These are phyloP conservation scores for Amazona vittata DNA, from an alignment of 2,113 vertebrate species.

Conservation along the genomic window DNA sequence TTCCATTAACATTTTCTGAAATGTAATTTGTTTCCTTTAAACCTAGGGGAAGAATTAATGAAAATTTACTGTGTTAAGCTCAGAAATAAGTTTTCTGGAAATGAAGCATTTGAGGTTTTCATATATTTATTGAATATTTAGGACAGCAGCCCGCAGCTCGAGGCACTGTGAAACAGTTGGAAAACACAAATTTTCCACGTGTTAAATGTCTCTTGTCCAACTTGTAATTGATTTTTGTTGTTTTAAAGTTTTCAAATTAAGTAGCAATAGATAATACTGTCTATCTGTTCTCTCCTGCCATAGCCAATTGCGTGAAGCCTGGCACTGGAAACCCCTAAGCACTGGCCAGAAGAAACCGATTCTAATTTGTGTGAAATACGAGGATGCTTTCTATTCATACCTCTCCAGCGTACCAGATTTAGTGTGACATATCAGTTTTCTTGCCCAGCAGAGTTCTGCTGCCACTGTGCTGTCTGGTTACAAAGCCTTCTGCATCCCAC, in stretches of 20 bases:
- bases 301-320: not conserved
- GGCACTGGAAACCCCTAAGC: not conserved
- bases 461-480: not conserved
- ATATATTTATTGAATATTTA: constrained; percentile 26
- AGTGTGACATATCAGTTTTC: not conserved
- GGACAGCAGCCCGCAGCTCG: not conserved
- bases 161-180: not conserved
- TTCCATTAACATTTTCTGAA: constrained; percentile 32
- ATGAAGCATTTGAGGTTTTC: not conserved
- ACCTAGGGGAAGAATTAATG: constrained; percentile 59
- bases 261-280: not conserved
- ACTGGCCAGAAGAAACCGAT: not conserved
- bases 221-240: not conserved
- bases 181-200: not conserved
- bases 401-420: not conserved
- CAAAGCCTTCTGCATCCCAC: not conserved
- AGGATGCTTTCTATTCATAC: not conserved
- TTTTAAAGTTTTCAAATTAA: not conserved
- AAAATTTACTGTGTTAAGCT: constrained; percentile 37
- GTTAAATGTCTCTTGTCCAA: not conserved
- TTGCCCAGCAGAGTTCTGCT: not conserved
- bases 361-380: not conserved
- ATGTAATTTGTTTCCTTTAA: constrained; percentile 47
- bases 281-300: not conserved
- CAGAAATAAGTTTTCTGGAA: constrained; percentile 39